Conservation (phyloP, 2,797 vertebrate genomes). For the Uromys caudimaculatus region DNA sequence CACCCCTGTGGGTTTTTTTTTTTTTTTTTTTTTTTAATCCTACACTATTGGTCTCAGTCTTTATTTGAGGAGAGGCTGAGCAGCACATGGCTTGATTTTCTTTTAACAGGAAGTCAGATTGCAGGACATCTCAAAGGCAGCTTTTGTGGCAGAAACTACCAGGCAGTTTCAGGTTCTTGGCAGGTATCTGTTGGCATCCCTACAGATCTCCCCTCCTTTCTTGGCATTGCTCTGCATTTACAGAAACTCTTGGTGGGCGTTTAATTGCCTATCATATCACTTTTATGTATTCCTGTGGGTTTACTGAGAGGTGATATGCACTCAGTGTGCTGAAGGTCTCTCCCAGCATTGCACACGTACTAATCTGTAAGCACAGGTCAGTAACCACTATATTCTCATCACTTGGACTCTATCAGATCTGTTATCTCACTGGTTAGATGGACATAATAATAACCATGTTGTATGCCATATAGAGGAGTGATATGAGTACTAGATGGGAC, state of each 20-base stretch:
- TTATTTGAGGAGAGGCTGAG: background rate
- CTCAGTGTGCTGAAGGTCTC: background rate
- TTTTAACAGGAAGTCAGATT: background rate
- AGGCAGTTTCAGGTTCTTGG: background rate
- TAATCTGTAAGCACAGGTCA: background rate
- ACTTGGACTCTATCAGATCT: background rate
- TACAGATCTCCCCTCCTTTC: background rate
- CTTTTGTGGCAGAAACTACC: background rate
- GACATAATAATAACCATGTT: background rate
- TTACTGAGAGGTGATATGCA: background rate
- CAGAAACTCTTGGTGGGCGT: background rate
- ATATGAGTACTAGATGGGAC: background rate
- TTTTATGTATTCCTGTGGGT: background rate
- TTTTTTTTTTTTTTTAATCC: background rate
- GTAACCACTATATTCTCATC: background rate
- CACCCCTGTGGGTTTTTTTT: fast-evolving
- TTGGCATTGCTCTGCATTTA: background rate
- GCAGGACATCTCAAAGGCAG: background rate
- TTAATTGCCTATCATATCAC: background rate
- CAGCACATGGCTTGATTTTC: background rate
- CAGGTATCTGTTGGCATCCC: background rate
- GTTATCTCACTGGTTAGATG: background rate
- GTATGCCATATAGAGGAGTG: background rate
- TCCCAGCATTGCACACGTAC: background rate
- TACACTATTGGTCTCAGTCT: background rate